phyloP scores from a whole-genome alignment of 2,888 invertebrate genomes.

The Pediacus dermestoides region DNA sequence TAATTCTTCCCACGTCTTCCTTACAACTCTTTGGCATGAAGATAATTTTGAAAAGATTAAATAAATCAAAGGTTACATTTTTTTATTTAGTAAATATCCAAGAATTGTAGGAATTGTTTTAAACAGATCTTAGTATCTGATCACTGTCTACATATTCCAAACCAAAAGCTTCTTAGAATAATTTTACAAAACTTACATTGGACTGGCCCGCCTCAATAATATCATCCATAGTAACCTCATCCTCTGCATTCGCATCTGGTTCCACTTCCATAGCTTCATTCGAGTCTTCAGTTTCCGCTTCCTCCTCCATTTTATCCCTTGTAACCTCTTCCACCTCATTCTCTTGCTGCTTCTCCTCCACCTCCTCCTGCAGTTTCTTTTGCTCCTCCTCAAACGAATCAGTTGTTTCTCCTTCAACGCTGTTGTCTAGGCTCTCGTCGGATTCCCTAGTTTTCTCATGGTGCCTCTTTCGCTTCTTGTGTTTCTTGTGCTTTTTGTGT shows the following conservation, averaged over 20 bases:
- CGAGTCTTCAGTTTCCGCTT: slow-evolving; percentile 15
- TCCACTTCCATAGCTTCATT: slow-evolving; percentile 25
- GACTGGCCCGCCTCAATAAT: slow-evolving; percentile 38
- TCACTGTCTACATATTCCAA: too few relatives aligned
- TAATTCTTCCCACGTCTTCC: too few relatives aligned
- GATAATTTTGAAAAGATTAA: too few relatives aligned
- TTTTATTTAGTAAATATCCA: too few relatives aligned
- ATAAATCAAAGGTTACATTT: too few relatives aligned
- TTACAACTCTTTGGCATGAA: too few relatives aligned
- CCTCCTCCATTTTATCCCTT: slow-evolving; percentile 24
- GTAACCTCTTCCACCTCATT: slow-evolving; percentile 7
- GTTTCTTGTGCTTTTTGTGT: slow-evolving; percentile 66
- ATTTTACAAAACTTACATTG: too few relatives aligned
- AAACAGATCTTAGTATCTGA: too few relatives aligned
- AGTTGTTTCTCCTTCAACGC: slow-evolving; percentile 1
- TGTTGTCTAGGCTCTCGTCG: background rate
- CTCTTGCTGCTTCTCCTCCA: slow-evolving; percentile 1
- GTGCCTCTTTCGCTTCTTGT: slow-evolving; percentile 69
- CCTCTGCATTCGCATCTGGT: slow-evolving; percentile 43
- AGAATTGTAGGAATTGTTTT: too few relatives aligned
- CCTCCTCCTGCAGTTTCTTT: slow-evolving; percentile 8
- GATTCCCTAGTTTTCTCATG: slow-evolving; percentile 62
- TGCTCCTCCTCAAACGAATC: slow-evolving; percentile 8
- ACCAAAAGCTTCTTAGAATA: too few relatives aligned
- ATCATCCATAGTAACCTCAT: slow-evolving; percentile 47